Conservation (phyloP, 2,113 vertebrate species). For the Petrocephalus zakoni region DNA sequence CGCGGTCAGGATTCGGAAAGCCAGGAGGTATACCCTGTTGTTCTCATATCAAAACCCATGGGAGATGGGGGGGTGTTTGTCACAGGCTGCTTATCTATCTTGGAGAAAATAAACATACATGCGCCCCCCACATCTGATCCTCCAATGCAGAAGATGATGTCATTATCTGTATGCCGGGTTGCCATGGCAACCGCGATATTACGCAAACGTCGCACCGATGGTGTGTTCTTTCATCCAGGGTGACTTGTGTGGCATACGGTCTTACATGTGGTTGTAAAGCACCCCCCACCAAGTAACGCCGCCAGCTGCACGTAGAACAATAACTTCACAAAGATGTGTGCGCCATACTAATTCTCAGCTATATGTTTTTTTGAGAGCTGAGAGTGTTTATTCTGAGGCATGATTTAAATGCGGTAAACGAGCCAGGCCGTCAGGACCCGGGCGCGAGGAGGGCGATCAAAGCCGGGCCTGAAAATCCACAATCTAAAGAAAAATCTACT, state of each 20-base stretch:
- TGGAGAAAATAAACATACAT: background rate
- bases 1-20: conserved; percentile 1
- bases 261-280: background rate
- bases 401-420: background rate
- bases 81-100: background rate
- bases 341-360: background rate
- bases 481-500: background rate
- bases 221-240: background rate
- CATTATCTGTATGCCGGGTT: background rate
- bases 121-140: background rate
- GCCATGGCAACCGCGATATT: background rate
- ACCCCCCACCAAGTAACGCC: background rate
- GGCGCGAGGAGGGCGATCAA: background rate
- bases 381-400: background rate
- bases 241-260: background rate
- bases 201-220: background rate
- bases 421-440: background rate
- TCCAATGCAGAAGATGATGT: background rate
- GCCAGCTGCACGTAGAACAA: background rate
- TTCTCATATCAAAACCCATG: background rate
- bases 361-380: background rate
- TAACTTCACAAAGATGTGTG: background rate
- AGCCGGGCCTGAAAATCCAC: background rate
- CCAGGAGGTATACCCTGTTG: background rate
- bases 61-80: background rate